These are phyloP conservation scores for Phania funesta DNA, from an alignment of 2,888 invertebrate species.

Conservation along the genomic window DNA sequence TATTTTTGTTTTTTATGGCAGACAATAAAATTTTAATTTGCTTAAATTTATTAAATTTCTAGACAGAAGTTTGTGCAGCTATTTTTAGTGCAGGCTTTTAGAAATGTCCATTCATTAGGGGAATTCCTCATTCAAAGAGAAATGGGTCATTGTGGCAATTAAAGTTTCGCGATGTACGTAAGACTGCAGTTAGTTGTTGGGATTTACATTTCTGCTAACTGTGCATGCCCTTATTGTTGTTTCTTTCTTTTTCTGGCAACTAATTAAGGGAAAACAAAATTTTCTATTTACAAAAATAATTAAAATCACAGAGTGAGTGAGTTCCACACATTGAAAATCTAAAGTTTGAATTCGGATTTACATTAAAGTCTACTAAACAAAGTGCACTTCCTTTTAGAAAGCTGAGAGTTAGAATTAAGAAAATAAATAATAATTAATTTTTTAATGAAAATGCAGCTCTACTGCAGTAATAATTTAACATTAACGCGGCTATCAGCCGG, in stretches of 20 bases:
- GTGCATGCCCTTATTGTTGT: not conserved
- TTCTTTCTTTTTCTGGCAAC: not conserved
- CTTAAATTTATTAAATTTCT: constrained; percentile 45
- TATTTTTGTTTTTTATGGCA: constrained; percentile 14
- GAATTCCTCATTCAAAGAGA: not conserved
- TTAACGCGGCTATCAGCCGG: too few relatives aligned
- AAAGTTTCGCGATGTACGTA: too few relatives aligned
- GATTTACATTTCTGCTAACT: not conserved
- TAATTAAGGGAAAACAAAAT: not conserved
- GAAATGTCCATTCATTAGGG: not conserved
- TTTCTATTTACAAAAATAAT: not conserved
- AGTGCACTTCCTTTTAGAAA: not conserved
- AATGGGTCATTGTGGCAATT: too few relatives aligned
- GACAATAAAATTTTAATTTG: constrained; percentile 51
- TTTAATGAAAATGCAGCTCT: too few relatives aligned
- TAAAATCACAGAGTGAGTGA: not conserved
- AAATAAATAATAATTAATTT: too few relatives aligned
- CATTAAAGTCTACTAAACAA: not conserved
- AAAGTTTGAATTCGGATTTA: not conserved
- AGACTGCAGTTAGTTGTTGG: too few relatives aligned
- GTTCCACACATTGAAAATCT: not conserved
- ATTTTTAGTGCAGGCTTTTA: constrained; percentile 5
- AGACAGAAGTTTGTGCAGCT: constrained; percentile 2
- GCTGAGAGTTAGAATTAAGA: too few relatives aligned
- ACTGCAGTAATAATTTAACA: too few relatives aligned